Evolutionary conservation across 2,113 vertebrate genomes (phyloP).

Genomic region (Seriola rivoliana): DNA sequence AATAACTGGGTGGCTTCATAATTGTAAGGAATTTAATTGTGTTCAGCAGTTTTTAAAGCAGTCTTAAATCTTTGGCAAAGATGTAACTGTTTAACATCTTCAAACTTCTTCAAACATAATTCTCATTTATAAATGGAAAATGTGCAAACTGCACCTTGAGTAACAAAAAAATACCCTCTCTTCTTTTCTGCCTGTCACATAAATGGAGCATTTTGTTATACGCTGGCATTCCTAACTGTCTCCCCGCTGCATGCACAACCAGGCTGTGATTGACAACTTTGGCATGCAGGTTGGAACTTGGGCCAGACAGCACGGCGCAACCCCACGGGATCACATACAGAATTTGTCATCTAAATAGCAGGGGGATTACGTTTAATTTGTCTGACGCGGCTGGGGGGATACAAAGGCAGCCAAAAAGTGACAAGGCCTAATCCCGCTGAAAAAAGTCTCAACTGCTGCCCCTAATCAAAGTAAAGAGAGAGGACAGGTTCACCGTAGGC

Average conservation of each 20-base stretch:
- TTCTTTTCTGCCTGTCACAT: slow-evolving; percentile 48
- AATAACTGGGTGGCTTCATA: neutral
- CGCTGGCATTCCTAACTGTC: slow-evolving; percentile 58
- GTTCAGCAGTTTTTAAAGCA: neutral
- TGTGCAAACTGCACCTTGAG: slow-evolving; percentile 25
- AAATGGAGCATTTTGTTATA: slow-evolving; percentile 64
- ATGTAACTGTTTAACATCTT: slow-evolving; percentile 21
- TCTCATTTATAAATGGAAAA: slow-evolving; percentile 36
- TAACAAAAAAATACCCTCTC: slow-evolving; percentile 24
- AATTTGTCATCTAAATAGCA: slow-evolving; percentile 82
- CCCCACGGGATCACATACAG: slow-evolving; percentile 71
- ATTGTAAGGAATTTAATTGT: slow-evolving; percentile 10
- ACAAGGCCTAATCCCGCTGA: slow-evolving; percentile 75
- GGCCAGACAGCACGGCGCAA: slow-evolving; percentile 68
- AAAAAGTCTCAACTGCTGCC: slow-evolving; percentile 68
- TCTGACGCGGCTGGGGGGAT: slow-evolving; percentile 63
- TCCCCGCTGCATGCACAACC: slow-evolving; percentile 49
- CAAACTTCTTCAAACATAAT: slow-evolving; percentile 17
- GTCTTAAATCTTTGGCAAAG: neutral
- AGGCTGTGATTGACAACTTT: slow-evolving; percentile 78
- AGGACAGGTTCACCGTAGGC: slow-evolving; percentile 61
- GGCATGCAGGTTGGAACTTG: slow-evolving; percentile 66
- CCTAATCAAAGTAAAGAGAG: slow-evolving; percentile 65
- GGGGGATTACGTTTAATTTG: slow-evolving; percentile 81
- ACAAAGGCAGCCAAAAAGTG: slow-evolving; percentile 76